Evolutionary conservation across 1,140 invertebrate genomes (phyloP), one percentile per base, ranked within the genome.

Genomic region (Onthophagus taurus): DNA sequence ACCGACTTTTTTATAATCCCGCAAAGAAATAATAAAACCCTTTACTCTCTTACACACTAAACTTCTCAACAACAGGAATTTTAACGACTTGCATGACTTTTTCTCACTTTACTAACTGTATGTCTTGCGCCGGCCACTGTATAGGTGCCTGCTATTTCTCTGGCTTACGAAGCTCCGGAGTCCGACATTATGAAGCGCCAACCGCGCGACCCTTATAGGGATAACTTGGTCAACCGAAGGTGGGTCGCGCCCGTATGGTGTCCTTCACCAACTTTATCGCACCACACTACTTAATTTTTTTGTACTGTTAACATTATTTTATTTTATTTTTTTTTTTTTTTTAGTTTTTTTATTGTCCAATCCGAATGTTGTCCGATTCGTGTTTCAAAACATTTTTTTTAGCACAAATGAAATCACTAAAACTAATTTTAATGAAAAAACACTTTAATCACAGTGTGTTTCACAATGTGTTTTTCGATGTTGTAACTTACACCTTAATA

Each of bases 171-270:
- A 78, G 82, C 85, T 72, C 85, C 90, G 65, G 91, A 95, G 76
- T 86, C 82, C 64, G 89, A 95, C 80, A 95, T 95, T 72, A 94
- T 95, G 90, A 93, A 94, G 81, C 77, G 90, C 64, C 82, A 86
- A 75, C 90, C 91, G 56, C 80, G 90, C 73, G 84, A 94, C 76
- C 89, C 90, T 64, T 80, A 85, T 75, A 82, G 80, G 70, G 90
- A 94, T 77, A 92, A 91, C 77, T 79, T 94, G 72, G 90, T 94
- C 66, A 94, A 93, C 75, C 81, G 87, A 78, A 90, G 89, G 84
- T 88, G 63, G 61, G 61, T 64, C 52, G 43, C 54, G 30, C 29
- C n/a, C n/a, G 29, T 20, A 31, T 42, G 45, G 45, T 47, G 45
- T 47, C 45, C 16, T 30, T 47, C 46, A 48, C 49, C 26, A 43